phyloP scores from a whole-genome alignment of 2,888 invertebrate genomes.

The Athalia rosae region DNA sequence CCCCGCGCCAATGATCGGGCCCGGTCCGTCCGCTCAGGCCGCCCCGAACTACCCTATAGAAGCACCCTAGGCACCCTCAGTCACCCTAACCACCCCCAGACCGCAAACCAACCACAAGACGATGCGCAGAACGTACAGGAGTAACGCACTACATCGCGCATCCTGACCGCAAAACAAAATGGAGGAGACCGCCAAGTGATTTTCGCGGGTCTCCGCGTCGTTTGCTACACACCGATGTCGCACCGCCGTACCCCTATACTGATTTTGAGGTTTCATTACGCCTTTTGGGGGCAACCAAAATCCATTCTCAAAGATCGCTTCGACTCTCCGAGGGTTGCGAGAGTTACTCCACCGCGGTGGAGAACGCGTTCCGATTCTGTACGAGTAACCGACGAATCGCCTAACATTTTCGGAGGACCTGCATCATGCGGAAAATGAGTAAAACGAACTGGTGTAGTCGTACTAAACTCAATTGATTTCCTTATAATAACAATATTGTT shows the following conservation, averaged over 20 bases:
- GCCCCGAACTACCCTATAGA: constrained; percentile 42
- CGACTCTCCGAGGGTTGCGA: neutral
- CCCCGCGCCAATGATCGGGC: constrained; percentile 73
- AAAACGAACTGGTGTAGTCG: too few species aligned
- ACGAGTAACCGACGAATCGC: neutral
- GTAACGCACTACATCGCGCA: constrained; percentile 59
- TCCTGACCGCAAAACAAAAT: constrained; percentile 73
- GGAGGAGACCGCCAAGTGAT: constrained; percentile 55
- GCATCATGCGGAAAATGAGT: too few species aligned
- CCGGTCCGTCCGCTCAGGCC: constrained; percentile 38
- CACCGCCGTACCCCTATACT: neutral
- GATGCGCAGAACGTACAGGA: constrained; percentile 71
- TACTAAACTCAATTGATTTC: too few species aligned
- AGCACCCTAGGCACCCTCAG: constrained; percentile 41
- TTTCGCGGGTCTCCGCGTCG: constrained; percentile 44
- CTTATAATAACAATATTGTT: too few species aligned
- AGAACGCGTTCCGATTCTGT: constrained; percentile 9
- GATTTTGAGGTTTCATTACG: constrained; percentile 14
- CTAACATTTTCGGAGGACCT: too few species aligned
- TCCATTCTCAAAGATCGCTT: constrained; percentile 13
- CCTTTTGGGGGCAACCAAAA: constrained; percentile 14
- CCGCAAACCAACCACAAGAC: constrained; percentile 74
- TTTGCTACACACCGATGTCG: constrained; percentile 5
- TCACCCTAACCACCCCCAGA: constrained; percentile 69
- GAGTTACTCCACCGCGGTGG: neutral